Evolutionary conservation across 2,113 vertebrate species (phyloP).

Genomic region (Telmatochromis sp.): DNA sequence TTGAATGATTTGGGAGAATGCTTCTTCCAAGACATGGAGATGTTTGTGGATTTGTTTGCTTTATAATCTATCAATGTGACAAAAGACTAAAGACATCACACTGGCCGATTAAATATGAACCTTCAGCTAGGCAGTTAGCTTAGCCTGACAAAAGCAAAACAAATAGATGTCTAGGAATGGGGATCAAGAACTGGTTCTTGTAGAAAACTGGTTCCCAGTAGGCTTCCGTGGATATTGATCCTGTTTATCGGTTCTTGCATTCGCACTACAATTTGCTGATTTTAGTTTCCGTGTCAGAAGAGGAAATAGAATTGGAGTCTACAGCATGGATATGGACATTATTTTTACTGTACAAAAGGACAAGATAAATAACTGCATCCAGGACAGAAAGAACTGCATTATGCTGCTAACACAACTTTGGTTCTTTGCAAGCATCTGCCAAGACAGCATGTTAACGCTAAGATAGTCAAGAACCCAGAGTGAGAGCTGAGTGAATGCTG

Average conservation of each 20-base stretch:
- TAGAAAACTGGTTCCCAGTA: not conserved
- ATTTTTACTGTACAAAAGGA: not conserved
- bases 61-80: not conserved
- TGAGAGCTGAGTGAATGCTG: not conserved
- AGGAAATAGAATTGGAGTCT: not conserved
- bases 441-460: not conserved
- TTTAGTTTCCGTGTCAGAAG: not conserved
- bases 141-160: not conserved
- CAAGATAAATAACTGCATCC: not conserved
- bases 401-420: not conserved
- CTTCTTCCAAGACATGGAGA: not conserved
- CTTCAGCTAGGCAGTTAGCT: not conserved
- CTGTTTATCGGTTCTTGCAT: not conserved
- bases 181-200: not conserved
- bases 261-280: not conserved
- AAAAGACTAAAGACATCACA: not conserved
- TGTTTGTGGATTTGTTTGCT: not conserved
- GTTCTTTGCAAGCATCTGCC: not conserved
- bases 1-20: not conserved
- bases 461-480: not conserved
- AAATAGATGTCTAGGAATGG: not conserved
- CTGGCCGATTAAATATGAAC: not conserved
- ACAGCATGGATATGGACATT: not conserved
- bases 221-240: not conserved
- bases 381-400: not conserved